These are phyloP conservation scores for Gopherus flavomarginatus DNA, from an alignment of 2,113 vertebrate species.

Conservation along the genomic window DNA sequence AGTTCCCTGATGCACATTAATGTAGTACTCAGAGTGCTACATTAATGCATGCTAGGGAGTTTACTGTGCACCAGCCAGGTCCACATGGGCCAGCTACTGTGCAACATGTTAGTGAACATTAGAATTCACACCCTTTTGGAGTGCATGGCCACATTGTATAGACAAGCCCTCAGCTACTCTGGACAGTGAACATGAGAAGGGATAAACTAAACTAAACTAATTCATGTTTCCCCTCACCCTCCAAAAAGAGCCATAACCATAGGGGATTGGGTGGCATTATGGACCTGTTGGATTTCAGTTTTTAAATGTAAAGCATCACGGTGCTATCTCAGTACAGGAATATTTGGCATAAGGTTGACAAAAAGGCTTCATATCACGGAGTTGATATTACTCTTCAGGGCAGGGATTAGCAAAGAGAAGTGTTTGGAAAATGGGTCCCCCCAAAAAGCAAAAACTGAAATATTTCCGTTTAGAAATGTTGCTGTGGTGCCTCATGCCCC, in stretches of 20 bases:
- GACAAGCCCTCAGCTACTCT: not conserved
- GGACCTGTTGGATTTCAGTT: not conserved
- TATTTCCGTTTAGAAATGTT: not conserved
- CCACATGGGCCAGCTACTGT: not conserved
- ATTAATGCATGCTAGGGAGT: not conserved
- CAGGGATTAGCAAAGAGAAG: not conserved
- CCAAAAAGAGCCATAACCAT: not conserved
- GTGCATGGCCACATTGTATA: not conserved
- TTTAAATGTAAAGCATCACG: fast-evolving
- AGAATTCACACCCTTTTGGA: not conserved
- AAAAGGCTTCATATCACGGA: fast-evolving
- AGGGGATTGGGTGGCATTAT: not conserved
- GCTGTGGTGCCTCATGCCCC: fast-evolving
- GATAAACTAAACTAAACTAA: not conserved
- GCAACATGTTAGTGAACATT: not conserved
- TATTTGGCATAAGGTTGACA: not conserved
- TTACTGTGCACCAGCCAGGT: not conserved
- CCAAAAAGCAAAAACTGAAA: not conserved
- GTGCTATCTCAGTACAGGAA: not conserved
- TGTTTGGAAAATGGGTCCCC: not conserved
- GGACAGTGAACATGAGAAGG: not conserved
- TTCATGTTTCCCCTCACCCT: not conserved
- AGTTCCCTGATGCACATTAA: not conserved
- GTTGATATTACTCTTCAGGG: fast-evolving
- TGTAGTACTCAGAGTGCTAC: not conserved